Conservation (phyloP, 2,113 vertebrate genomes). For the Lophochroa leadbeateri region DNA sequence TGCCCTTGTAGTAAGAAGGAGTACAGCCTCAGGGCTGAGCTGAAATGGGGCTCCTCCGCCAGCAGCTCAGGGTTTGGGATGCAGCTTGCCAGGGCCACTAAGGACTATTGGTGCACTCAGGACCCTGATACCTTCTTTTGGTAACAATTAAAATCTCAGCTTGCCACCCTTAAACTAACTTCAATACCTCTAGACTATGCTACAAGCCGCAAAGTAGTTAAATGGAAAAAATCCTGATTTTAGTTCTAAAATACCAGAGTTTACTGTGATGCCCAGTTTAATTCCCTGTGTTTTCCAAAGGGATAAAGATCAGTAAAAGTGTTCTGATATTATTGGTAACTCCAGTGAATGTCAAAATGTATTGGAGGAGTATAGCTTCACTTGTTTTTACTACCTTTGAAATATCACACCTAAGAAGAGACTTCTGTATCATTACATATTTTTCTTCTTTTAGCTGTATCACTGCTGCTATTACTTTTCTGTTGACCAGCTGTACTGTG, state of each 20-base stretch:
- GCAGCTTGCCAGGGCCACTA: not conserved
- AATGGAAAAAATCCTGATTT: not conserved
- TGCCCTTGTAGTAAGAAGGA: not conserved
- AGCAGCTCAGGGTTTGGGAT: not conserved
- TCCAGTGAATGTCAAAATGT: not conserved
- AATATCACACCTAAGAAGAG: not conserved
- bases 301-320: not conserved
- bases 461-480: not conserved
- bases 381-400: not conserved
- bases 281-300: not conserved
- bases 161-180: not conserved
- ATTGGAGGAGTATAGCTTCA: not conserved
- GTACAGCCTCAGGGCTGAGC: not conserved
- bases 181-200: not conserved
- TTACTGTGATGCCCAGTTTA: not conserved
- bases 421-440: not conserved
- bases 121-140: not conserved
- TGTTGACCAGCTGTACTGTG: not conserved
- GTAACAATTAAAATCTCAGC: not conserved
- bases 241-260: not conserved
- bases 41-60: not conserved
- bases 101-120: not conserved
- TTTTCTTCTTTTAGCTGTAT: not conserved
- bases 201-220: not conserved
- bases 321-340: not conserved